Evolutionary conservation across 2,797 vertebrate species (phyloP).

Genomic region (Uromys caudimaculatus): DNA sequence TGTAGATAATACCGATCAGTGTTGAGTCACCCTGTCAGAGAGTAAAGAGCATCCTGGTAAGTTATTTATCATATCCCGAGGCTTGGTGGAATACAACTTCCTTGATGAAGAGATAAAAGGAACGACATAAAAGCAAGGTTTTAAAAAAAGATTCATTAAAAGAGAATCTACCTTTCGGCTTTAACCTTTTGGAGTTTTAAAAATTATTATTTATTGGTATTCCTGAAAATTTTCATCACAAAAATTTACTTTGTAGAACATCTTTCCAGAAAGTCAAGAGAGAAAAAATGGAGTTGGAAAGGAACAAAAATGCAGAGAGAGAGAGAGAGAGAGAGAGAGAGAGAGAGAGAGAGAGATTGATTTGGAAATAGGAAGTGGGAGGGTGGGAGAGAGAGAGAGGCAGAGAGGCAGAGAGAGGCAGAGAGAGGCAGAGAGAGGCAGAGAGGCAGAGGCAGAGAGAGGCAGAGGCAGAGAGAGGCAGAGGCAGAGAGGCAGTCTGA

Average conservation of each 20-base stretch:
- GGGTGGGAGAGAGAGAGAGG: neutral
- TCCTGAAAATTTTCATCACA: slow-evolving; percentile 54
- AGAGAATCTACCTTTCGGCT: slow-evolving; percentile 81
- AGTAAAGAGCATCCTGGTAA: slow-evolving; percentile 85
- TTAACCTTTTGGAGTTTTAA: slow-evolving; percentile 54
- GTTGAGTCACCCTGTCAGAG: slow-evolving; percentile 81
- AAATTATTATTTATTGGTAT: slow-evolving; percentile 23
- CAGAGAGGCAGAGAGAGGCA: neutral
- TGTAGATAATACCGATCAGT: slow-evolving; percentile 80
- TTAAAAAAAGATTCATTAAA: slow-evolving; percentile 83
- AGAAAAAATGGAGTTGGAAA: neutral
- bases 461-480: too few relatives aligned
- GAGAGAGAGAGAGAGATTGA: neutral
- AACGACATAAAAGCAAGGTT: slow-evolving; percentile 84
- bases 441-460: neutral
- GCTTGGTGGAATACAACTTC: slow-evolving; percentile 86
- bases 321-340: neutral
- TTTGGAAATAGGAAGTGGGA: neutral
- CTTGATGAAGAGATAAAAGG: slow-evolving; percentile 89
- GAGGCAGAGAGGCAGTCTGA: neutral
- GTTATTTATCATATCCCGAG: slow-evolving; percentile 87
- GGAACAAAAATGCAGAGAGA: neutral
- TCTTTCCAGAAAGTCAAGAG: slow-evolving; percentile 57
- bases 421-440: too few relatives aligned
- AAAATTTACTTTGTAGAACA: slow-evolving; percentile 57